Conservation (phyloP, 2,113 vertebrate species). For the Glaucomys volans region DNA sequence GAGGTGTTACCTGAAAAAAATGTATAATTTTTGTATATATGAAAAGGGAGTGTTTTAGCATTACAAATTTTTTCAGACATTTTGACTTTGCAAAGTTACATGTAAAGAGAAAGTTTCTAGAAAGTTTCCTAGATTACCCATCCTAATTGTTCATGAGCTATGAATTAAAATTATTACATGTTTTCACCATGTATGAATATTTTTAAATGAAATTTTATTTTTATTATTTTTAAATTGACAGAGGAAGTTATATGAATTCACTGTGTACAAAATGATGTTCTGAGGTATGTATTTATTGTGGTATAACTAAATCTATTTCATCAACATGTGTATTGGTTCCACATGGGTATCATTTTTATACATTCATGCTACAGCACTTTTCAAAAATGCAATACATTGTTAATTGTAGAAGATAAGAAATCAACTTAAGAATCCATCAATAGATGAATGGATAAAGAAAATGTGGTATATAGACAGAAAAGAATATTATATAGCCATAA, state of each 20-base stretch:
- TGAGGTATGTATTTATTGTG: not conserved
- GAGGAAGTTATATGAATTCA: not conserved
- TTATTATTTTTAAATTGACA: not conserved
- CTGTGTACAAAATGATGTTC: not conserved
- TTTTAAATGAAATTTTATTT: not conserved
- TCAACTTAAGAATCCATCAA: not conserved
- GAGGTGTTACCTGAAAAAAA: not conserved
- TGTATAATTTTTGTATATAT: not conserved
- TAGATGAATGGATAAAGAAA: not conserved
- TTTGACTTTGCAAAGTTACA: not conserved
- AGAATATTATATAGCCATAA: not conserved
- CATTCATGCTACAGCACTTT: not conserved
- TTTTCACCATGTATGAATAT: not conserved
- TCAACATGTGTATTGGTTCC: not conserved
- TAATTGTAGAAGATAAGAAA: not conserved
- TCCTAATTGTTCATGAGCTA: not conserved
- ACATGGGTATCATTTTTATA: not conserved
- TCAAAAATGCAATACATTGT: not conserved
- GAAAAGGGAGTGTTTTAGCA: not conserved
- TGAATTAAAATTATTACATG: not conserved
- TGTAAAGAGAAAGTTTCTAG: not conserved
- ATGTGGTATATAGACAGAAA: not conserved
- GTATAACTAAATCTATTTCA: not conserved
- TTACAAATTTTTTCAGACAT: not conserved
- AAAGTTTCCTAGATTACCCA: not conserved